Percentiles rank a stretch among this genome's conserved stretches.
These are phyloP conservation scores for Trachurus trachurus DNA, from an alignment of 2,797 vertebrate genomes.

Conservation along the genomic window DNA sequence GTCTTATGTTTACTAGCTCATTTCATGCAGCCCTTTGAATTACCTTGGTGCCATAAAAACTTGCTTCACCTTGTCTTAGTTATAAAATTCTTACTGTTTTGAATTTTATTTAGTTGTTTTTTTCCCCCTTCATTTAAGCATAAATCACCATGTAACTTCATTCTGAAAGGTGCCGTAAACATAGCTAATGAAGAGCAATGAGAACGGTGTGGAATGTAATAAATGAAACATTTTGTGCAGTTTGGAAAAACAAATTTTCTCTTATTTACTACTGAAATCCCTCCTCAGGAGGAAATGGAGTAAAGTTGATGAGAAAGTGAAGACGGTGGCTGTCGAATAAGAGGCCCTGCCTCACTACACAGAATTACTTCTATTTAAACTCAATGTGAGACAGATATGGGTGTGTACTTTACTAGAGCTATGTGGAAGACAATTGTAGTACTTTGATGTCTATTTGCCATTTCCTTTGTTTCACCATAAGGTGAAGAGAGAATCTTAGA, in stretches of 20 bases:
- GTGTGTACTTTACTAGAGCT: not conserved
- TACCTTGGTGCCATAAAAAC: too few relatives aligned
- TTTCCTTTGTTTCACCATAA: not conserved
- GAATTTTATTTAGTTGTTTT: not conserved
- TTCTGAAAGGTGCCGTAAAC: not conserved
- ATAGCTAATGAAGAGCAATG: not conserved
- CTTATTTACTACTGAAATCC: constrained; percentile 21
- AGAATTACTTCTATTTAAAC: constrained; percentile 23
- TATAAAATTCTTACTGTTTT: not conserved
- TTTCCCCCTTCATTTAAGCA: not conserved
- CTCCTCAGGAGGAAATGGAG: constrained; percentile 13
- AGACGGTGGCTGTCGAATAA: not conserved
- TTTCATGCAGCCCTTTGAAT: too few relatives aligned
- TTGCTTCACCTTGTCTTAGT: too few relatives aligned
- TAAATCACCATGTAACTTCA: not conserved
- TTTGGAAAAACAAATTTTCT: not conserved
- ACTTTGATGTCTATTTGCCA: constrained; percentile 25
- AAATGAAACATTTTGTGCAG: not conserved
- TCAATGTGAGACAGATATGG: constrained; percentile 29
- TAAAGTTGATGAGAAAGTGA: constrained; percentile 19
- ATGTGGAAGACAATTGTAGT: constrained; percentile 23
- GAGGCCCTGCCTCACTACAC: not conserved
- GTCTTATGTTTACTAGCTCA: too few relatives aligned
- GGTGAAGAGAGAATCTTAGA: constrained; percentile 13
- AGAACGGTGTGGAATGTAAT: not conserved